phyloP scores from a whole-genome alignment of 1,140 invertebrate species.

The Lepidurus apus region DNA sequence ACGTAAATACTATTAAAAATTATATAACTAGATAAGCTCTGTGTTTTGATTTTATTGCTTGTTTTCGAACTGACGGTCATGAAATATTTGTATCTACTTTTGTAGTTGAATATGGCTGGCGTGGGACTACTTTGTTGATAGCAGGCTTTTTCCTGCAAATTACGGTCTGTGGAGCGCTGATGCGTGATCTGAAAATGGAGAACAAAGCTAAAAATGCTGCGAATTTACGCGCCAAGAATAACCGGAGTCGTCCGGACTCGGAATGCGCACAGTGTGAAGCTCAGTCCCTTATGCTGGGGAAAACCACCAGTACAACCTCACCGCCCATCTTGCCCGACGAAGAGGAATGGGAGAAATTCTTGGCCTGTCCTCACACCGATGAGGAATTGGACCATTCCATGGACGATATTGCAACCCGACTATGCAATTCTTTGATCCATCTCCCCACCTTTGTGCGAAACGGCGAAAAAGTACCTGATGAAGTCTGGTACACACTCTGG shows the following conservation, averaged over 20 bases:
- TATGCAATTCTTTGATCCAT: conserved; percentile 70
- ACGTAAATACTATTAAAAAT: too few species aligned
- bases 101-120: conserved; percentile 68
- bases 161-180: conserved; percentile 76
- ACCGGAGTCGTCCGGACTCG: not conserved
- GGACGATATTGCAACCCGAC: conserved; percentile 42
- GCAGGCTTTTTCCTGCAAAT: conserved; percentile 80
- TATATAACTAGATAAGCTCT: too few species aligned
- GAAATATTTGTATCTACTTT: not conserved
- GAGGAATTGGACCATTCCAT: conserved; percentile 3
- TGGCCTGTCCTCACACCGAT: not conserved
- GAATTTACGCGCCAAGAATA: conserved; percentile 5
- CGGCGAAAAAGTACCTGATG: conserved; percentile 61
- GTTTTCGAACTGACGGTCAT: too few species aligned
- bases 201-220: conserved; percentile 36
- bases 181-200: conserved; percentile 63
- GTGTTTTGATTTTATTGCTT: too few species aligned
- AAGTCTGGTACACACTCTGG: conserved; percentile 65
- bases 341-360: conserved; percentile 24
- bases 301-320: conserved; percentile 7
- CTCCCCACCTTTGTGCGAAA: conserved; percentile 74
- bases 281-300: not conserved
- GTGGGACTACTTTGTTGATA: conserved; percentile 75
- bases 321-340: not conserved
- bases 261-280: conserved; percentile 5